Base-by-base conservation (phyloP, 2,797 vertebrate species). In the Halcyon leucocephala region DNA sequence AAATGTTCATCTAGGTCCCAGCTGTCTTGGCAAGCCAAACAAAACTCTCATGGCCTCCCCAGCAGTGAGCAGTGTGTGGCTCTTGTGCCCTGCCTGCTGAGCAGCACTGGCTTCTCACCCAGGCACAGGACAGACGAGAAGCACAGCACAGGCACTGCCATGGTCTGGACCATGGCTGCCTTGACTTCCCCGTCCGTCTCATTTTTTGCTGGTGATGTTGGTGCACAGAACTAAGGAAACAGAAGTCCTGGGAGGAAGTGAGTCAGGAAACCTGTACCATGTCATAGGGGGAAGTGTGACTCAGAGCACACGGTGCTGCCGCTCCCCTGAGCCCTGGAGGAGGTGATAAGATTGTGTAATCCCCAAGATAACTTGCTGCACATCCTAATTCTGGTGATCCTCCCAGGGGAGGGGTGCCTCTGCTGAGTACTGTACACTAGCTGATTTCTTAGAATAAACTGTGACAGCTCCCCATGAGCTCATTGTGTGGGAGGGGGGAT, bases 311-410 rank as follows among this genome's bases (percentile, higher is more conserved):
- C 8, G 2, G 89, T 42, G 64, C 82, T 96, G 13, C 89, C 4
- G 44, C 92, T 95, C 93, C 91, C 90, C 28, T 22, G 79, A 9
- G 18, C 86, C 87, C 94, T 92, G 93, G 72, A 93, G 94, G 96
- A 96, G 94, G 88, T 92, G 95, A 97, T 97, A 97, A 97, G 84
- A 97, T 96, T 95, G 97, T 97, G 96, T 90, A 97, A 96, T 96
- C 95, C 97, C 84, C 89, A 62, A 93, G 91, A 95, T 87, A 96
- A 93, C 94, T 95, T 90, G 86, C 93, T 87, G 93, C 84, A 95
- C 90, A 95, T 95, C 95, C 94, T 92, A 96, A 96, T 96, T 96
- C 92, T 96, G 94, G 89, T 95, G 94, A 96, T 96, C 92, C 95
- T 96, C 95, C 95, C 95, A 94, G 94, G 93, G 96, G 95, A 97